These are phyloP conservation scores for Sphyrna mokarran DNA, from an alignment of 2,113 vertebrate genomes.

Conservation along the genomic window DNA sequence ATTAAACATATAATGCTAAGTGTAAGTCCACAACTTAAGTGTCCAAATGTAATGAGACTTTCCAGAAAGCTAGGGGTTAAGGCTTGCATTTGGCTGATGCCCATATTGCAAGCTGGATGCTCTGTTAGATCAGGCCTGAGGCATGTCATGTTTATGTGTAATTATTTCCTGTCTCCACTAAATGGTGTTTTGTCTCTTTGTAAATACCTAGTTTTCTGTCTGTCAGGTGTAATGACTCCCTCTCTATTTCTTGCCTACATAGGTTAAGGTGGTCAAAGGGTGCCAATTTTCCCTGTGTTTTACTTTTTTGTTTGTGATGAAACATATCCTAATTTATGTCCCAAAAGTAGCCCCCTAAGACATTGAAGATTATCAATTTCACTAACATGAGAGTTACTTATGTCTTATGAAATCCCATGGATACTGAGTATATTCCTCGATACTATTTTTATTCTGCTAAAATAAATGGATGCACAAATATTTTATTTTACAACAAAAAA, in stretches of 20 bases:
- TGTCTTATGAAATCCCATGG: neutral
- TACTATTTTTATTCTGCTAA: neutral
- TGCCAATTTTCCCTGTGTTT: slow-evolving; percentile 19
- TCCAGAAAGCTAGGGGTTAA: slow-evolving; percentile 31
- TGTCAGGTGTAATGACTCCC: slow-evolving; percentile 36
- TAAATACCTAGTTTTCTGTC: slow-evolving; percentile 38
- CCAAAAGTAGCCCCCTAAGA: neutral
- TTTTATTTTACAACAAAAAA: neutral
- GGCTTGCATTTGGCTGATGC: slow-evolving; percentile 17
- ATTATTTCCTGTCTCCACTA: slow-evolving; percentile 38
- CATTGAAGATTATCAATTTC: slow-evolving; percentile 18
- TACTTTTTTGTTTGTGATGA: slow-evolving; percentile 18
- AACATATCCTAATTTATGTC: slow-evolving; percentile 26
- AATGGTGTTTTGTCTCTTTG: slow-evolving; percentile 38
- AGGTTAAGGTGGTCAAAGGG: slow-evolving; percentile 30
- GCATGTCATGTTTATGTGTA: slow-evolving; percentile 37
- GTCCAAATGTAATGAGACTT: slow-evolving; percentile 3
- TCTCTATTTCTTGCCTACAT: neutral
- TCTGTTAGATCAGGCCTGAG: slow-evolving; percentile 35
- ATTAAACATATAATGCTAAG: neutral
- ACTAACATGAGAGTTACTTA: slow-evolving; percentile 10
- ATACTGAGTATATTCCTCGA: neutral
- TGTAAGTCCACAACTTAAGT: neutral
- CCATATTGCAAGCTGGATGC: slow-evolving; percentile 27
- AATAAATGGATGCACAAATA: neutral